Percentiles rank a stretch among this genome's conserved stretches.
Evolutionary conservation across 2,113 vertebrate species (phyloP).

Genomic region (Drymodes brunneopygia): DNA sequence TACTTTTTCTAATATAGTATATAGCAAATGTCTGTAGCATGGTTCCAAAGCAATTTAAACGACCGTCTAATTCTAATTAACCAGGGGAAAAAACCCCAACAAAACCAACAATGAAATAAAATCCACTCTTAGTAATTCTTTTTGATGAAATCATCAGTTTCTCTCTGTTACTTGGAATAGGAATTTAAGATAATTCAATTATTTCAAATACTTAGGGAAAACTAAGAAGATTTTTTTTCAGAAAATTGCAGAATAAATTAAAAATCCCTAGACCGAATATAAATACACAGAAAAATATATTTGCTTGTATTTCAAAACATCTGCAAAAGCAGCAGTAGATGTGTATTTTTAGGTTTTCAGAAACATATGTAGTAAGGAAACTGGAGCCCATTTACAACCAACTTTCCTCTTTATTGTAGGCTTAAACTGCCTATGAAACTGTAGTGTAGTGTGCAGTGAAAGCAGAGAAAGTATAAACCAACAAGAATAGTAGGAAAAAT

Average conservation of each 20-base stretch:
- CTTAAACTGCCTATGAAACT: not conserved
- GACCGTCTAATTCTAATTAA: not conserved
- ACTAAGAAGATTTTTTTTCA: not conserved
- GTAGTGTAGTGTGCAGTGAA: not conserved
- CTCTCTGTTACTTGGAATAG: not conserved
- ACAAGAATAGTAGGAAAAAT: not conserved
- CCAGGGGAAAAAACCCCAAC: fast-evolving
- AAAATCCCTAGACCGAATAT: not conserved
- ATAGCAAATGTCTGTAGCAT: not conserved
- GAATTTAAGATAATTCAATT: not conserved
- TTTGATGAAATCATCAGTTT: not conserved
- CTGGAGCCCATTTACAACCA: not conserved
- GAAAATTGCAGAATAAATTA: not conserved
- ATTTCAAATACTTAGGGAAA: not conserved
- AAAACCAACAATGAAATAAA: not conserved
- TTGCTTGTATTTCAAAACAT: not conserved
- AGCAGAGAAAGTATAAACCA: not conserved
- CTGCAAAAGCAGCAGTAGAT: not conserved
- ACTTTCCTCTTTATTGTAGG: not conserved
- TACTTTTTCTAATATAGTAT: not conserved
- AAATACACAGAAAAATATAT: not conserved
- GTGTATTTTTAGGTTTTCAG: not conserved
- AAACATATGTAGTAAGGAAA: not conserved
- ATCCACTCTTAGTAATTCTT: not conserved
- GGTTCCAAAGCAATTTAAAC: not conserved